A percentile compares a stretch with the other conserved stretches of the same genome.
Conservation (phyloP, 2,888 invertebrate genomes). For the Cheilosia grossa region DNA sequence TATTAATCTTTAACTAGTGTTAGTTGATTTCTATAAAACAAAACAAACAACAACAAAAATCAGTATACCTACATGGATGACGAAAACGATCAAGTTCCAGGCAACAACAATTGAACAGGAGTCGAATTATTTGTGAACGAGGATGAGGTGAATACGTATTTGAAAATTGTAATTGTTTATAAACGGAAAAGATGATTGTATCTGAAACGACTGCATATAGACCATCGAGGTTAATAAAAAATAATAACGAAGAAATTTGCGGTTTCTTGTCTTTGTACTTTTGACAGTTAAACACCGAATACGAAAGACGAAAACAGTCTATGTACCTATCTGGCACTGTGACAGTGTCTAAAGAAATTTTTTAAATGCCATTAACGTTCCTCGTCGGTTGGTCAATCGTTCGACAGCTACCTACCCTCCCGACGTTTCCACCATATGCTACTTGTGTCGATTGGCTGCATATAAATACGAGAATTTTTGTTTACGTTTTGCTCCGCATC, state of each 20-base stretch:
- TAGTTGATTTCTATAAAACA: conserved; percentile 54
- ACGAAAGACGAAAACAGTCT: too few relatives aligned
- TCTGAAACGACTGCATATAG: conserved; percentile 23
- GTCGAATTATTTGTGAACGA: not conserved
- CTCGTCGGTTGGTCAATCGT: not conserved
- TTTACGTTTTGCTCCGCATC: not conserved
- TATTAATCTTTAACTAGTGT: conserved; percentile 65
- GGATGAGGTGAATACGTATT: not conserved
- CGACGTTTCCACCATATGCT: too few relatives aligned
- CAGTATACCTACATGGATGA: conserved; percentile 16
- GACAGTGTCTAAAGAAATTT: not conserved
- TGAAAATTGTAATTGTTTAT: conserved; percentile 50
- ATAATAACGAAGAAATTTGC: conserved; percentile 12
- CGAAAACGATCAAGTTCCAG: conserved; percentile 32
- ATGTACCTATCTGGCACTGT: conserved; percentile 10
- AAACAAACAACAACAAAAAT: not conserved
- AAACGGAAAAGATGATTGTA: conserved; percentile 31
- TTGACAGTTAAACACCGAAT: not conserved
- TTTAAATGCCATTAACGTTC: conserved; percentile 13
- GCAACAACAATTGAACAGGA: not conserved
- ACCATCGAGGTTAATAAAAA: conserved; percentile 28
- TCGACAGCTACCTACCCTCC: too few relatives aligned
- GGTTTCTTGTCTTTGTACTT: not conserved
- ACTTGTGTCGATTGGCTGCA: not conserved
- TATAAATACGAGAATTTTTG: not conserved